Evolutionary conservation across 2,888 invertebrate species (phyloP).

Genomic region (Caenorhabditis wallacei): DNA sequence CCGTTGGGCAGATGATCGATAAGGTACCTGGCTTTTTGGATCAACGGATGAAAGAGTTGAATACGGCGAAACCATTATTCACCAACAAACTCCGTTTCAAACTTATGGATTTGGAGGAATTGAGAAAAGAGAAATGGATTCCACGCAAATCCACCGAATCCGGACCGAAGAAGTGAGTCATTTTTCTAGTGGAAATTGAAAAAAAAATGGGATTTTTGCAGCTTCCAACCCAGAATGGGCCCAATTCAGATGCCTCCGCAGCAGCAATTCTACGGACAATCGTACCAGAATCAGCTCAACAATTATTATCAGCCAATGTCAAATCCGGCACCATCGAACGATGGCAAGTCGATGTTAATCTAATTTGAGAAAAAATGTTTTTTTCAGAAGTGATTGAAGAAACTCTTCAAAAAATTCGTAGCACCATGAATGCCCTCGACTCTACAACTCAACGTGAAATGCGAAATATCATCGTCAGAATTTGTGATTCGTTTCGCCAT

Average conservation of each 20-base stretch:
- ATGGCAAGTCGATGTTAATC: too few species aligned
- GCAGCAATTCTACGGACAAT: neutral
- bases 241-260: conserved; percentile 22
- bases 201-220: too few species aligned
- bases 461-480: too few species aligned
- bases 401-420: too few species aligned
- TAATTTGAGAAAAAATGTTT: too few species aligned
- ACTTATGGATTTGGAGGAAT: conserved; percentile 74
- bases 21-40: conserved; percentile 43
- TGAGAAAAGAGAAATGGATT: conserved; percentile 68
- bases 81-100: conserved; percentile 74
- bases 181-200: neutral
- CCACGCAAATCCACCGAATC: conserved; percentile 69
- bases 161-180: conserved; percentile 72
- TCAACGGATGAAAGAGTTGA: conserved; percentile 59
- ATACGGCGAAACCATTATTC: conserved; percentile 48
- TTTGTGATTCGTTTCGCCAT: too few species aligned
- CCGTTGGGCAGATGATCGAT: conserved; percentile 49
- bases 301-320: conserved; percentile 20
- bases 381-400: too few species aligned
- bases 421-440: too few species aligned
- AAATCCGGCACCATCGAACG: conserved; percentile 20
- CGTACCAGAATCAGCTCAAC: neutral
- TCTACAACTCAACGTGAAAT: too few species aligned
- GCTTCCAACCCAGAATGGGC: conserved; percentile 7